A percentile compares a stretch with the other conserved stretches of the same genome.
These are phyloP conservation scores for Marmota monax DNA, from an alignment of 2,113 vertebrate species.

Conservation along the genomic window DNA sequence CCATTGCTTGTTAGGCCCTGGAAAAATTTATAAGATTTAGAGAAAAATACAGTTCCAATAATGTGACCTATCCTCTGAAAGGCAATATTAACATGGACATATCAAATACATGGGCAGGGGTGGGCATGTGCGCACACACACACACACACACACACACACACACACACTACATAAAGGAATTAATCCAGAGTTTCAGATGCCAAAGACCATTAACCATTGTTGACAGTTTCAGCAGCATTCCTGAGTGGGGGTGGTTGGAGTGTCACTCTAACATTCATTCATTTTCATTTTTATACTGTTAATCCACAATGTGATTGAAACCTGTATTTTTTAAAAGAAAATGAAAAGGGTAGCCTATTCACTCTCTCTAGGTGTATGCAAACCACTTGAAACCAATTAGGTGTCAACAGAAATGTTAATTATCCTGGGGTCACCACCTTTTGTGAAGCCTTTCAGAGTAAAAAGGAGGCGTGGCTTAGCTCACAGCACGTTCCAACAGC, in stretches of 20 bases:
- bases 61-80: not conserved
- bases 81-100: not conserved
- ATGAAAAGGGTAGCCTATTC: slow-evolving; percentile 38
- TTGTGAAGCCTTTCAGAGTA: slow-evolving; percentile 73
- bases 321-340: slow-evolving; percentile 65
- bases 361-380: slow-evolving; percentile 58
- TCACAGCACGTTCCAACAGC: slow-evolving; percentile 61
- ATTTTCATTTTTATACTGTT: slow-evolving; percentile 69
- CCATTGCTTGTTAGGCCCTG: not conserved
- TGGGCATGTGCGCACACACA: too few species aligned
- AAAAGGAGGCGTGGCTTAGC: slow-evolving; percentile 72
- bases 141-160: not conserved
- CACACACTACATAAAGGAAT: not conserved
- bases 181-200: not conserved
- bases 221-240: not conserved
- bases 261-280: slow-evolving; percentile 60
- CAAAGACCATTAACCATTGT: not conserved
- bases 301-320: slow-evolving; percentile 64
- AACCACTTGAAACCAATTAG: slow-evolving; percentile 77
- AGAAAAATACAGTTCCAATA: not conserved
- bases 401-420: slow-evolving; percentile 75
- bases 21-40: not conserved
- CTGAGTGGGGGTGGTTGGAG: not conserved
- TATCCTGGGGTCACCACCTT: slow-evolving; percentile 65
- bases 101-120: too few species aligned